Conservation (phyloP, 2,113 vertebrate species). For the Octodon degus region DNA sequence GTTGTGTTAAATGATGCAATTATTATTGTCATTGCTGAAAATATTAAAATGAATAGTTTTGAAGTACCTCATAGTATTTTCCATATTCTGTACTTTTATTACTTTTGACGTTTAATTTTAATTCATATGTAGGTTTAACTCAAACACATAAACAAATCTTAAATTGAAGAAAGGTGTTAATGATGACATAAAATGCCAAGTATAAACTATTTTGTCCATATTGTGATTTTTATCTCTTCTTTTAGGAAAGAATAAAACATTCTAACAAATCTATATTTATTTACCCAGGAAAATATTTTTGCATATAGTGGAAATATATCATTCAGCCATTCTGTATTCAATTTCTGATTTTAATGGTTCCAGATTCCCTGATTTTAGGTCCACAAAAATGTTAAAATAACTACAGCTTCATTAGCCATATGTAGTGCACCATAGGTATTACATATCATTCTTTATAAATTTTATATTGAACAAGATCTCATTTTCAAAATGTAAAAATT, state of each 20-base stretch:
- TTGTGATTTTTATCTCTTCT: background rate
- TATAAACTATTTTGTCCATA: background rate
- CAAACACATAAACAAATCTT: background rate
- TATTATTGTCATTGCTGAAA: conserved; percentile 74
- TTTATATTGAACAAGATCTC: background rate
- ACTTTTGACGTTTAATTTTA: background rate
- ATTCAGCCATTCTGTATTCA: background rate
- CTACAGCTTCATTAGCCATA: background rate
- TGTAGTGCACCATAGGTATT: accelerated
- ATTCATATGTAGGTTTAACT: background rate
- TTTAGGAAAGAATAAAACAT: background rate
- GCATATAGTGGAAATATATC: background rate
- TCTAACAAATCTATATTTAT: background rate
- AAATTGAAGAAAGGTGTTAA: background rate
- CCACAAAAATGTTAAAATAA: conserved; percentile 5
- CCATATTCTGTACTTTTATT: background rate
- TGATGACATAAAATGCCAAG: conserved; percentile 18
- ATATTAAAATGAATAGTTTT: conserved; percentile 78
- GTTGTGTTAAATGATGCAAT: conserved; percentile 76
- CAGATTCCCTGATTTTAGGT: background rate
- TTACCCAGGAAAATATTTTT: background rate
- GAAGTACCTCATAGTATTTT: conserved; percentile 66
- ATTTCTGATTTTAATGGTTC: conserved; percentile 28
- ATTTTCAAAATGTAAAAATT: background rate
- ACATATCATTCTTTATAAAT: background rate